Conservation (phyloP, 2,797 vertebrate species). For the Aeoliscus strigatus region DNA sequence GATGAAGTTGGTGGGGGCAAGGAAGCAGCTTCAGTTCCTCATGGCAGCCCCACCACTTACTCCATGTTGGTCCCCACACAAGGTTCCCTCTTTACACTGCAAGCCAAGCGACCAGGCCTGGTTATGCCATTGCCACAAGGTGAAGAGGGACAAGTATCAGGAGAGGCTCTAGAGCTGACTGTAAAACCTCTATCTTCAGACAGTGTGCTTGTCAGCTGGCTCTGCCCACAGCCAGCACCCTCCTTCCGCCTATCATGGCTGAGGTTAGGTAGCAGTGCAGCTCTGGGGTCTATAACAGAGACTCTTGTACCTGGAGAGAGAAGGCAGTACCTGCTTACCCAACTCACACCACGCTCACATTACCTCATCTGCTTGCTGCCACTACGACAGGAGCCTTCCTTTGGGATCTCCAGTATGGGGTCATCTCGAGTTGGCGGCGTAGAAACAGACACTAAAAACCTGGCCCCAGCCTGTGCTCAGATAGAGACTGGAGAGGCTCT, state of each 20-base stretch:
- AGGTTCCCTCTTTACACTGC: slow-evolving; percentile 86
- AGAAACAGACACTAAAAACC: slow-evolving; percentile 75
- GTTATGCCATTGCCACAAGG: slow-evolving; percentile 76
- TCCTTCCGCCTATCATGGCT: slow-evolving; percentile 91
- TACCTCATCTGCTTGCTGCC: slow-evolving; percentile 92
- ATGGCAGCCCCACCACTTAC: slow-evolving; percentile 55
- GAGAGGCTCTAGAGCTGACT: slow-evolving; percentile 81
- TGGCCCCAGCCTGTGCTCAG: slow-evolving; percentile 85
- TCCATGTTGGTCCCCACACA: slow-evolving; percentile 76
- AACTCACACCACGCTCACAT: slow-evolving; percentile 86
- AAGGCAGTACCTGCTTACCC: slow-evolving; percentile 88
- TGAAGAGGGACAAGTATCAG: slow-evolving; percentile 71
- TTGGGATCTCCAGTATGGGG: slow-evolving; percentile 54
- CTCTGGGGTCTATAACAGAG: slow-evolving; percentile 90
- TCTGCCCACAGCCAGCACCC: slow-evolving; percentile 76
- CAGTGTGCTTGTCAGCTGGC: slow-evolving; percentile 88
- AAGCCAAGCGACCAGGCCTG: slow-evolving; percentile 80
- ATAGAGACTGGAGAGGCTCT: slow-evolving; percentile 82
- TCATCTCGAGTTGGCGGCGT: slow-evolving; percentile 48
- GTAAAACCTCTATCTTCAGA: slow-evolving; percentile 87
- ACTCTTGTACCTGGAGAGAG: slow-evolving; percentile 90
- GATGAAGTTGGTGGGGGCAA: slow-evolving; percentile 54
- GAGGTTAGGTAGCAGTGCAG: slow-evolving; percentile 83
- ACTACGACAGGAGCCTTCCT: slow-evolving; percentile 63
- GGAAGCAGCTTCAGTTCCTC: slow-evolving; percentile 53